A percentile compares a stretch with the other conserved stretches of the same genome.
Evolutionary conservation across 1,140 invertebrate species (phyloP).

Genomic region (Chelonus insularis): DNA sequence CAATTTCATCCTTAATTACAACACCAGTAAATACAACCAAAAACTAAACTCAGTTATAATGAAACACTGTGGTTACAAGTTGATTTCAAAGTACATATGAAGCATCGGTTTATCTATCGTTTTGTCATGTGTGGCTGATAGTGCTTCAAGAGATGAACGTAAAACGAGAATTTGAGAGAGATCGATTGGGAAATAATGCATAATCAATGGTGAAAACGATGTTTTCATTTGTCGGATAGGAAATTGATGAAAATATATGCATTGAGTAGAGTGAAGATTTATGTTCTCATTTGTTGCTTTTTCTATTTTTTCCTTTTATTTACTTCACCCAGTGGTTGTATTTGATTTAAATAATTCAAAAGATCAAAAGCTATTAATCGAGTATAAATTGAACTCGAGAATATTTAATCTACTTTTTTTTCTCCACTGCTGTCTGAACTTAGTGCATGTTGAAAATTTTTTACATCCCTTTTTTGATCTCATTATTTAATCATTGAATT

Average conservation of each 20-base stretch:
- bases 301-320: too few relatives aligned
- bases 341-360: too few relatives aligned
- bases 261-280: neutral
- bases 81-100: neutral
- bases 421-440: too few relatives aligned
- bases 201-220: slow-evolving; percentile 14
- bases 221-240: slow-evolving; percentile 9
- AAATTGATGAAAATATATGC: neutral
- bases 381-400: too few relatives aligned
- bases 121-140: neutral
- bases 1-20: neutral
- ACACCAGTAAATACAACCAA: neutral
- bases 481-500: too few relatives aligned
- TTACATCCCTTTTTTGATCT: too few relatives aligned
- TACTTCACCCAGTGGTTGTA: too few relatives aligned
- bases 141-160: neutral
- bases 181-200: slow-evolving; percentile 12
- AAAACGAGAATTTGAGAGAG: slow-evolving; percentile 18
- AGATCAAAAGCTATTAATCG: too few relatives aligned
- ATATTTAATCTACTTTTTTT: too few relatives aligned
- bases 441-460: too few relatives aligned
- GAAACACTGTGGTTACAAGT: neutral
- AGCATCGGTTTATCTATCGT: neutral
- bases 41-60: neutral
- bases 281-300: neutral